These are phyloP conservation scores for Enteromius paludinosus DNA, from an alignment of 2,797 vertebrate species.

Conservation along the genomic window DNA sequence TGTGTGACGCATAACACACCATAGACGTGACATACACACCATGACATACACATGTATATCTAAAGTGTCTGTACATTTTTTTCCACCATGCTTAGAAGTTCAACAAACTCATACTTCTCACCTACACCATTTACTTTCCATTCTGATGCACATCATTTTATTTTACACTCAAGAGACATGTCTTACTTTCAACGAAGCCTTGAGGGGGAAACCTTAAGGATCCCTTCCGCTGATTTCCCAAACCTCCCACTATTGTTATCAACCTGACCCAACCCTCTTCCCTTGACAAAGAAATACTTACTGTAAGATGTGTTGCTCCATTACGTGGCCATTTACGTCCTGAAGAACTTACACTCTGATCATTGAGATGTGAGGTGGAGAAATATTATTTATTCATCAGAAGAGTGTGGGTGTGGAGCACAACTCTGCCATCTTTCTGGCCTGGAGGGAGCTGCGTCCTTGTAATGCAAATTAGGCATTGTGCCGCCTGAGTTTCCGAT, in stretches of 20 bases:
- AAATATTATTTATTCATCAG: constrained; percentile 73
- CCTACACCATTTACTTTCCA: constrained; percentile 6
- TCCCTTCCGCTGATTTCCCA: constrained; percentile 58
- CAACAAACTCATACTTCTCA: constrained; percentile 2
- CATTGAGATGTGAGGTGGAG: constrained; percentile 53
- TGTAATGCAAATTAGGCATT: constrained; percentile 67
- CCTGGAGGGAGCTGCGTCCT: constrained; percentile 62
- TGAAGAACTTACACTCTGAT: constrained; percentile 66
- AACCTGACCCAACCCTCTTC: constrained; percentile 47
- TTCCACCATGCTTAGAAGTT: constrained; percentile 5
- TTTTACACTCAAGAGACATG: constrained; percentile 51
- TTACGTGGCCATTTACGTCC: constrained; percentile 50
- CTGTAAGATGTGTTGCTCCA: constrained; percentile 48
- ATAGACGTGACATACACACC: too few relatives aligned
- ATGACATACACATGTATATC: too few relatives aligned
- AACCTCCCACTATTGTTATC: constrained; percentile 52
- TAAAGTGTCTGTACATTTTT: neutral
- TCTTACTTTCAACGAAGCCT: constrained; percentile 56
- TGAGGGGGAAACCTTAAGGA: constrained; percentile 51
- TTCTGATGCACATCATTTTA: constrained; percentile 37
- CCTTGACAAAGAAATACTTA: constrained; percentile 40
- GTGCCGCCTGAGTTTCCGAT: constrained; percentile 55
- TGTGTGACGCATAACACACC: neutral
- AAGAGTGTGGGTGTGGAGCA: constrained; percentile 62
- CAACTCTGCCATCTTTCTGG: constrained; percentile 62